Base-by-base conservation (phyloP, 2,888 invertebrate genomes). In the Scaeva pyrastri region DNA sequence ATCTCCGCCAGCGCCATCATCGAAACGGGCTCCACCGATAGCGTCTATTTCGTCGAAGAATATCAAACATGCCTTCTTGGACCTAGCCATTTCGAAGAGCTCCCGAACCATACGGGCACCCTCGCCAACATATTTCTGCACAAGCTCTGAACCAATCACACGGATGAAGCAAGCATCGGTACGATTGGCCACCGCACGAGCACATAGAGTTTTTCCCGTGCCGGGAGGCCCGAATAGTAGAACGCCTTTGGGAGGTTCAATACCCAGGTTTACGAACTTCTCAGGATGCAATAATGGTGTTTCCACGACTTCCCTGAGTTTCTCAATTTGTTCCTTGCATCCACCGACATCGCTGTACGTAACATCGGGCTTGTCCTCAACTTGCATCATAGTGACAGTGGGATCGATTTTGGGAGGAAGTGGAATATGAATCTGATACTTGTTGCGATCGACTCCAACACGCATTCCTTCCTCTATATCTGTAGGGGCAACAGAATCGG, bases 11-110 rank as follows among this genome's bases (percentile, higher is more conserved):
- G 98, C 99, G n/a, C 99, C 99, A 91, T 99, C 99, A 91, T 99
- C 99, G 92, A 99, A 99, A 88, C 99, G 95, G 19, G 97, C 97
- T 1, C 99, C 99, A 87, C 99, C 99, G 89, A 99, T 99, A 2
- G 99, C 99, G 93, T 99, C 99, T 91, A 99, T 99, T 95, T 99
- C 99, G 93, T 99, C 99, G 91, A 99, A 99, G 95, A 99, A 99
- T 88, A 99, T 99, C 39, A 99, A 95, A 91, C 99, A 99, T 0
- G 99, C 99, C 92, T 99, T 99, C 94, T 99, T 99, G 89, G 98
- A 98, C 85, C 99, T 95, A 14, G 99, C 99, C 99, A 99, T 99
- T 94, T 99, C 99, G 93, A 99, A 99, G 64, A 99, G 93, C 92
- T 99, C 99, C 77, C 99, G 95, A 2, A 99, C 99, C 99, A 99